These are phyloP conservation scores for Phallusia fumigata DNA, from an alignment of 23 tunicate species.

Conservation along the genomic window DNA sequence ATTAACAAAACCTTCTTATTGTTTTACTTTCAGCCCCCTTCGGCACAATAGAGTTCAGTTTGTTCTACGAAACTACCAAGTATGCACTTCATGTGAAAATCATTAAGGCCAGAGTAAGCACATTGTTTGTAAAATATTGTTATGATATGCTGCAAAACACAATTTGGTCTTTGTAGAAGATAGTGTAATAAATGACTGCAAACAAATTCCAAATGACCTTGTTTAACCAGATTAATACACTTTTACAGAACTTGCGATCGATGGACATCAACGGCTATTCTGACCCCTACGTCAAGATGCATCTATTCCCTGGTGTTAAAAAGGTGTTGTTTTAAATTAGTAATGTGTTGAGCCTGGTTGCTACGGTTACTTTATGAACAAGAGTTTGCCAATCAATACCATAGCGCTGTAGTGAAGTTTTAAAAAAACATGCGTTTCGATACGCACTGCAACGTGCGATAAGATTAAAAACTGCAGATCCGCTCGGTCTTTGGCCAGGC, in stretches of 20 bases:
- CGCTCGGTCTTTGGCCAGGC: no score
- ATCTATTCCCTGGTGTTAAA: conserved; percentile 57
- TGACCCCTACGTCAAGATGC: conserved; percentile 76
- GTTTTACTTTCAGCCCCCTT: conserved; percentile 10
- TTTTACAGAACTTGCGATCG: conserved; percentile 27
- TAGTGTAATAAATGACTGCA: no score
- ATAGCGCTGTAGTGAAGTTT: no score
- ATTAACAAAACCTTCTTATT: neutral
- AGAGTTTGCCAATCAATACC: no score
- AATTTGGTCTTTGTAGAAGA: no score
- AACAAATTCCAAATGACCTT: no score
- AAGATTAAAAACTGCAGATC: no score
- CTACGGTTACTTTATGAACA: no score
- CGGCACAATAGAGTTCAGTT: conserved; percentile 51
- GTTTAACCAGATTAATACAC: neutral
- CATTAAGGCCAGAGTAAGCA: conserved; percentile 51
- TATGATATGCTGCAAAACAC: neutral
- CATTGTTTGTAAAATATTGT: neutral
- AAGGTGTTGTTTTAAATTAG: no score
- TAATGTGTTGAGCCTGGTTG: no score
- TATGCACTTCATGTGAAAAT: conserved; percentile 52
- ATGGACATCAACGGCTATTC: conserved; percentile 69
- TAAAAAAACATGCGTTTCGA: no score
- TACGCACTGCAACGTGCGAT: no score
- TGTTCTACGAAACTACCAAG: conserved; percentile 46